Percentiles rank a stretch among this genome's conserved stretches.
These are phyloP conservation scores for Calephelis nemesis DNA, from an alignment of 1,140 invertebrate genomes.

Conservation along the genomic window DNA sequence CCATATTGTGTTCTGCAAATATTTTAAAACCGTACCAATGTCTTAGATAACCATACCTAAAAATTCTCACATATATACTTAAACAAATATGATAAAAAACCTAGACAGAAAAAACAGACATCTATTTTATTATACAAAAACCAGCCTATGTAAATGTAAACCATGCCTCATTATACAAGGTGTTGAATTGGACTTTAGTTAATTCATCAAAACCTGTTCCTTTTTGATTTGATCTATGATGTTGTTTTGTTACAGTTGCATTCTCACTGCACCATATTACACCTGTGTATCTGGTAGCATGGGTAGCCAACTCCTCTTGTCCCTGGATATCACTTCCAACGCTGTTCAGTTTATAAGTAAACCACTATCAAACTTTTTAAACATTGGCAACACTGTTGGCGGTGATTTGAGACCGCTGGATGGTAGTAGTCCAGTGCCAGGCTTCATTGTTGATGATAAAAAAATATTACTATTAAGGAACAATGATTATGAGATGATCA, in stretches of 20 bases:
- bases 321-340: conserved; percentile 74
- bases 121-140: too few species aligned
- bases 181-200: too few species aligned
- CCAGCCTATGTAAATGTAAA: too few species aligned
- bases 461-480: conserved; percentile 64
- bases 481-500: conserved; percentile 51
- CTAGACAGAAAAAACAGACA: too few species aligned
- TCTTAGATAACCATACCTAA: too few species aligned
- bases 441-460: conserved; percentile 60
- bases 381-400: conserved; percentile 33
- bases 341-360: conserved; percentile 64
- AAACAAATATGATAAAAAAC: too few species aligned
- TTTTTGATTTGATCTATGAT: too few species aligned
- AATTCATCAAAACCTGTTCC: too few species aligned
- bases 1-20: too few species aligned
- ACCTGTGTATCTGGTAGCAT: conserved; percentile 80
- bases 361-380: conserved; percentile 56
- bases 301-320: conserved; percentile 69
- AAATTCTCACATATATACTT: too few species aligned
- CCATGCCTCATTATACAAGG: too few species aligned
- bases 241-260: conserved; percentile 78
- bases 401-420: conserved; percentile 38
- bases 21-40: too few species aligned
- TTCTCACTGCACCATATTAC: conserved; percentile 82
- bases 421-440: conserved; percentile 49